phyloP scores from a whole-genome alignment of 2,888 invertebrate genomes.

The Ernsta delagoae region DNA sequence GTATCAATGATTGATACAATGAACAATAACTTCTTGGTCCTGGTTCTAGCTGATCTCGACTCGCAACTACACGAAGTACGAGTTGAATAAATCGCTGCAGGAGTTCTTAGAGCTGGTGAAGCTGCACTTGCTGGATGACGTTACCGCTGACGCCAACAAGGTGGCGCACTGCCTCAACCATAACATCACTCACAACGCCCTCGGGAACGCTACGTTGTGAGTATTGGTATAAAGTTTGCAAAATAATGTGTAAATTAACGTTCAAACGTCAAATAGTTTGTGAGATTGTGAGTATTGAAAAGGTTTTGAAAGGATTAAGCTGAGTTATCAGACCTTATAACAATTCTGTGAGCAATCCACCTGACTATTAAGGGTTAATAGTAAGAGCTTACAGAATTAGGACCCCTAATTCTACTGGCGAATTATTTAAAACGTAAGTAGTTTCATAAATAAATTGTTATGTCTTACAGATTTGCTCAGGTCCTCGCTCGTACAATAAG shows the following conservation, averaged over 20 bases:
- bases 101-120: conserved; percentile 70
- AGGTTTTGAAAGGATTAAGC: too few species aligned
- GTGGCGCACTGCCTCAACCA: conserved; percentile 62
- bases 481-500: conserved; percentile 59
- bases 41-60: conserved; percentile 67
- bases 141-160: conserved; percentile 55
- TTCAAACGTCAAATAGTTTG: too few species aligned
- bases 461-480: conserved; percentile 55
- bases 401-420: too few species aligned
- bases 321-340: too few species aligned
- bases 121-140: conserved; percentile 66
- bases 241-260: too few species aligned
- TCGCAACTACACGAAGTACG: conserved; percentile 77
- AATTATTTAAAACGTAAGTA: too few species aligned
- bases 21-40: too few species aligned
- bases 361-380: too few species aligned
- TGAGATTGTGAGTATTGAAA: too few species aligned
- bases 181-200: conserved; percentile 60
- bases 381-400: too few species aligned
- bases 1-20: too few species aligned
- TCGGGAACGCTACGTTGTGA: conserved; percentile 73
- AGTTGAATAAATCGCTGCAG: conserved; percentile 75
- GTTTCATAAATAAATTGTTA: neutral
- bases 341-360: too few species aligned
- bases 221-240: conserved; percentile 40